A percentile compares a stretch with the other conserved stretches of the same genome.
phyloP scores from a whole-genome alignment of 1,140 invertebrate species.

The Drosophila varians region DNA sequence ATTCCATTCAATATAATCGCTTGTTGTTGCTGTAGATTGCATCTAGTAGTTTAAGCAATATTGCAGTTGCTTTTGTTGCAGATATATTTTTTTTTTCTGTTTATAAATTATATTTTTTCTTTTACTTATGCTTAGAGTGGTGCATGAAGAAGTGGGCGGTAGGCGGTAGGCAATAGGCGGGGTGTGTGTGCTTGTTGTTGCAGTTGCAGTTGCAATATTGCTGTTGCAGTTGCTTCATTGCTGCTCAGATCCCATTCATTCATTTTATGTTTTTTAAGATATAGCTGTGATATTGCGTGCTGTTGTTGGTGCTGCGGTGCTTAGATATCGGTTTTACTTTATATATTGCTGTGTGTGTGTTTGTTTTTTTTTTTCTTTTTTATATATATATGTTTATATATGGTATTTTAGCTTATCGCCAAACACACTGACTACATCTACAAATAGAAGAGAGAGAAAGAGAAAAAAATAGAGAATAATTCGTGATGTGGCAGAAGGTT shows the following conservation, averaged over 20 bases:
- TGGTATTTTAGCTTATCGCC: slow-evolving; percentile 86
- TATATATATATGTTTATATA: slow-evolving; percentile 61
- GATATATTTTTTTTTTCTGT: slow-evolving; percentile 21
- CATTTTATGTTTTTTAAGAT: slow-evolving; percentile 44
- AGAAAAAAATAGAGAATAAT: slow-evolving; percentile 61
- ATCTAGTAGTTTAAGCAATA: slow-evolving; percentile 46
- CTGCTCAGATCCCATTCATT: slow-evolving; percentile 42
- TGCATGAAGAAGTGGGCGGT: slow-evolving; percentile 41
- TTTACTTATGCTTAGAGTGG: slow-evolving; percentile 23
- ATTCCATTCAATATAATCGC: slow-evolving; percentile 49
- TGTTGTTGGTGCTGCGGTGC: slow-evolving; percentile 76
- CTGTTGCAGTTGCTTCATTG: slow-evolving; percentile 20
- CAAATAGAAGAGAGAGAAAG: slow-evolving; percentile 86
- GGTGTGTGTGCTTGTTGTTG: slow-evolving; percentile 29
- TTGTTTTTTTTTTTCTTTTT: slow-evolving; percentile 52
- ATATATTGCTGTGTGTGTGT: slow-evolving; percentile 55
- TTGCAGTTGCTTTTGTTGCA: slow-evolving; percentile 29
- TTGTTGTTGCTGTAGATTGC: slow-evolving; percentile 47
- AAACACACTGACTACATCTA: slow-evolving; percentile 92
- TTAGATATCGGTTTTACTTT: slow-evolving; percentile 65
- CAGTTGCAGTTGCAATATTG: slow-evolving; percentile 15
- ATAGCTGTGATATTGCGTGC: slow-evolving; percentile 63
- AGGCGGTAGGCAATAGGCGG: slow-evolving; percentile 35
- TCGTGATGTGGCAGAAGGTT: slow-evolving; percentile 62
- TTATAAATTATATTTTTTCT: slow-evolving; percentile 8